Evolutionary conservation across 1,140 invertebrate genomes (phyloP).

Genomic region (Drosophila grimshawi): DNA sequence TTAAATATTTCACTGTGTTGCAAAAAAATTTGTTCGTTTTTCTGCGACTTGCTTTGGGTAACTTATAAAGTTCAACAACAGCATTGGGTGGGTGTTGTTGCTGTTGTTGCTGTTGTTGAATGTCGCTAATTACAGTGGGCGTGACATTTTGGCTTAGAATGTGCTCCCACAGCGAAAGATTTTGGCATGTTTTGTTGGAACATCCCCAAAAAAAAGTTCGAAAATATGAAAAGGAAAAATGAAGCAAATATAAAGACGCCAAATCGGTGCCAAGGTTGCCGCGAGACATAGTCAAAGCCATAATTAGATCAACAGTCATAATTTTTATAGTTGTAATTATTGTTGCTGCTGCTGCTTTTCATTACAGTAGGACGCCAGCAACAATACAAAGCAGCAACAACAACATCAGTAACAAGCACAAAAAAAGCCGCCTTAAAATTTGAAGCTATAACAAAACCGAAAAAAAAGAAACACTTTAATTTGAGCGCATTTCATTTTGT

Average conservation of each 20-base stretch:
- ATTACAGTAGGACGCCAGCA: slow-evolving; percentile 34
- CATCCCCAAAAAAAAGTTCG: neutral
- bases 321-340: slow-evolving; percentile 71
- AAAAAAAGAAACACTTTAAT: slow-evolving; percentile 65
- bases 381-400: slow-evolving; percentile 44
- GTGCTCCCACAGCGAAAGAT: slow-evolving; percentile 14
- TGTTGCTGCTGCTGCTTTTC: slow-evolving; percentile 23
- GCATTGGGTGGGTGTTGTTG: slow-evolving; percentile 7
- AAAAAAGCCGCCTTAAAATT: slow-evolving; percentile 48
- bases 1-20: slow-evolving; percentile 54
- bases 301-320: slow-evolving; percentile 81
- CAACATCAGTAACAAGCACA: slow-evolving; percentile 12
- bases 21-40: slow-evolving; percentile 21
- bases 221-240: slow-evolving; percentile 10
- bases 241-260: slow-evolving; percentile 4
- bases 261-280: slow-evolving; percentile 74
- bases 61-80: slow-evolving; percentile 29
- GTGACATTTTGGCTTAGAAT: slow-evolving; percentile 23
- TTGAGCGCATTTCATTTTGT: slow-evolving; percentile 76
- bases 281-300: slow-evolving; percentile 62
- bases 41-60: slow-evolving; percentile 14
- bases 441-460: slow-evolving; percentile 39
- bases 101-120: slow-evolving; percentile 13
- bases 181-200: neutral
- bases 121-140: slow-evolving; percentile 37